Evolutionary conservation across 2,888 invertebrate species (phyloP).

Genomic region (Resseliella maxima): DNA sequence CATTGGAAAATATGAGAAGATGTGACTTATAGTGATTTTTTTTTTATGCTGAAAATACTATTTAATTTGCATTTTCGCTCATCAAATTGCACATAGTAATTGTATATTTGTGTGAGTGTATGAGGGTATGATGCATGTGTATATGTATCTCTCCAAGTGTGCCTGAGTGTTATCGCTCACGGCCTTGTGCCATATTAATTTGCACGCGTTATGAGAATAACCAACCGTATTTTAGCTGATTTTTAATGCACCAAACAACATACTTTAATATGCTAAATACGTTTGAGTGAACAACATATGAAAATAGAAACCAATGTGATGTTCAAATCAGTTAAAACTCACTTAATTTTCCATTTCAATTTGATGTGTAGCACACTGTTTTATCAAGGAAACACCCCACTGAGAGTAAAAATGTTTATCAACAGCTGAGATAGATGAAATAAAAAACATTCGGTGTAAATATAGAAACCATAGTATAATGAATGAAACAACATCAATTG

Average conservation of each 20-base stretch:
- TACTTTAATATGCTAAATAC: conserved; percentile 31
- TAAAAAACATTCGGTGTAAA: neutral
- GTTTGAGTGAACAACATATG: neutral
- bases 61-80: too few relatives aligned
- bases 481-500: neutral
- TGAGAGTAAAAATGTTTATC: neutral
- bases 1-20: too few relatives aligned
- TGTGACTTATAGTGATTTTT: too few relatives aligned
- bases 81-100: too few relatives aligned
- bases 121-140: too few relatives aligned
- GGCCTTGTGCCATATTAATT: neutral
- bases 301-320: neutral
- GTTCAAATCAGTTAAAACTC: neutral
- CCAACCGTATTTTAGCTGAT: neutral
- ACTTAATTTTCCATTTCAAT: conserved; percentile 30
- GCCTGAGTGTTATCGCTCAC: neutral
- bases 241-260: conserved; percentile 20
- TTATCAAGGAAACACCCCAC: neutral
- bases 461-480: neutral
- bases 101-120: too few relatives aligned
- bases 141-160: too few relatives aligned
- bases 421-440: neutral
- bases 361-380: neutral
- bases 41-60: too few relatives aligned
- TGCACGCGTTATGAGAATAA: neutral